Evolutionary conservation across 1,140 invertebrate genomes (phyloP), one percentile per base, ranked within the genome.

Genomic region (Adelges cooleyi): DNA sequence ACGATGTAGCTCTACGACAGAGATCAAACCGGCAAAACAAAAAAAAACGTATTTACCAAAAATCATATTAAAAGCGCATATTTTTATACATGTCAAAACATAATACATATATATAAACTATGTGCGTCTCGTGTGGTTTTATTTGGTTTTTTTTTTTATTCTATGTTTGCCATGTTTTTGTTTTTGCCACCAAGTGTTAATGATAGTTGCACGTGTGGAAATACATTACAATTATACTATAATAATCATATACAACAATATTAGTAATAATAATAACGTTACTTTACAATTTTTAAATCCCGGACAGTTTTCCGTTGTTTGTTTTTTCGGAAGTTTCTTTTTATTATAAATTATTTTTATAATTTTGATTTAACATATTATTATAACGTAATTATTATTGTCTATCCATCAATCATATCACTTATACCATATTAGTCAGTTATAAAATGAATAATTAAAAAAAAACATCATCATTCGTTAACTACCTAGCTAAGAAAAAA

Each of bases 151-250:
- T 56, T 40, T 25, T 23, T 25, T 56, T 56, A 10, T 59, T 59
- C 54, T 59, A 42, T 59, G 56, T 62, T 62, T 62, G 56, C 42
- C 56, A 48, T 62, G 56, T 62, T 59, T 38, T 62, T 62, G 56
- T 62, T 62, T 62, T 62, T 62, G 56, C 56, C 56, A 62, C 56
- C 42, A 62, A 62, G 56, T 62, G 56, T 62, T 62, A 42, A 62
- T 62, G 56, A 62, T 42, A 62, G 23, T 62, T 62, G 56, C 56
- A 62, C 56, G 56, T 48, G 56, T 62, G 56, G 56, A 62, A 48
- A 62, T 48, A 33, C 29, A 33, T 33, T 33, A 33, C 11, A 33
- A 33, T n/a, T n/a, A n/a, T n/a, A n/a, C n/a, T n/a, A n/a, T n/a
- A n/a, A n/a, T n/a, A n/a, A n/a, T n/a, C n/a, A n/a, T n/a, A 59